These are phyloP conservation scores for Odontothrips loti DNA, from an alignment of 2,888 invertebrate genomes.

Conservation along the genomic window DNA sequence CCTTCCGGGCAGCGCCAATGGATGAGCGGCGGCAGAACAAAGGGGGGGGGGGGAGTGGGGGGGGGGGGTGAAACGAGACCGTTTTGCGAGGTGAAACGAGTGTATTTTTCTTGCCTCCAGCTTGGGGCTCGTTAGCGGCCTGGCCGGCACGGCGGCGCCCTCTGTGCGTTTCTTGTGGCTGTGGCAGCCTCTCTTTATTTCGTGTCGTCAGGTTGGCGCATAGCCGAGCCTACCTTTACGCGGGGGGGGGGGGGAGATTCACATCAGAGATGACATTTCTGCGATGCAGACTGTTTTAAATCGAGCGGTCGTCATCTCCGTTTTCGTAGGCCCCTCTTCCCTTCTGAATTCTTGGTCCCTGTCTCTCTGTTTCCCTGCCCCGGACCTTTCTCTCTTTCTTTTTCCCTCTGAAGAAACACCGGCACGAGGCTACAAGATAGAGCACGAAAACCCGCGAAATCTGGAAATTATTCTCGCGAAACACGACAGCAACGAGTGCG, in stretches of 20 bases:
- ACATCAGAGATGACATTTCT: not conserved
- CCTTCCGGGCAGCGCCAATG: not conserved
- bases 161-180: not conserved
- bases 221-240: not conserved
- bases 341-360: too few relatives aligned
- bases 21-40: not conserved
- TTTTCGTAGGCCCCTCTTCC: too few relatives aligned
- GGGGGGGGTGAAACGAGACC: not conserved
- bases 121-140: not conserved
- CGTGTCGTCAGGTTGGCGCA: not conserved
- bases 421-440: too few relatives aligned
- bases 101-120: constrained; percentile 2
- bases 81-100: not conserved
- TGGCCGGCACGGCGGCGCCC: not conserved
- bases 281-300: too few relatives aligned
- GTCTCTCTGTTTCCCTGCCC: too few relatives aligned
- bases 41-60: not conserved
- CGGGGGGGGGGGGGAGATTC: not conserved
- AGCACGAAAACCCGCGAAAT: too few relatives aligned
- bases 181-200: not conserved
- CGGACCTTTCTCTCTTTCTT: too few relatives aligned
- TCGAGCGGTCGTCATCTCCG: too few relatives aligned
- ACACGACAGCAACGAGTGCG: too few relatives aligned
- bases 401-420: too few relatives aligned
- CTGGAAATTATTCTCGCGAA: too few relatives aligned